phyloP scores from a whole-genome alignment of 2,113 vertebrate genomes.

The Rostratula benghalensis region DNA sequence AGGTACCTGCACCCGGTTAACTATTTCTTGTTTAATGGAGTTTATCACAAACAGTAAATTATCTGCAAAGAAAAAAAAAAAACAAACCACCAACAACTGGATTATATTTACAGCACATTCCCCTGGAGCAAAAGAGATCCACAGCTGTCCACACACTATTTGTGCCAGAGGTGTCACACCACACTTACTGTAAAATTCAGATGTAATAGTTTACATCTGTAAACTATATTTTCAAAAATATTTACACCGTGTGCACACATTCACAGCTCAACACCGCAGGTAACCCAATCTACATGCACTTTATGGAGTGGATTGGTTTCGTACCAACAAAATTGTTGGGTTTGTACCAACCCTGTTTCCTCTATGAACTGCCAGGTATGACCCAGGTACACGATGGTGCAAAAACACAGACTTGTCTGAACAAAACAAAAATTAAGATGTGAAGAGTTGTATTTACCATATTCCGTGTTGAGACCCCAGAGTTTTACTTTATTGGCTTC shows the following conservation, averaged over 20 bases:
- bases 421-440: slow-evolving; percentile 17
- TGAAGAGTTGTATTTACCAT: slow-evolving; percentile 81
- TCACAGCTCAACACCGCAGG: not conserved
- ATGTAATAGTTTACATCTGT: not conserved
- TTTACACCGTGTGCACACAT: not conserved
- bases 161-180: not conserved
- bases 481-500: slow-evolving; percentile 99
- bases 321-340: not conserved
- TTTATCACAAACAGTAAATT: slow-evolving; percentile 97
- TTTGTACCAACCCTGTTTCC: not conserved
- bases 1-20: slow-evolving; percentile 89
- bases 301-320: not conserved
- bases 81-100: too few relatives aligned
- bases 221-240: not conserved
- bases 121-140: not conserved
- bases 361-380: not conserved
- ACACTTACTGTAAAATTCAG: not conserved
- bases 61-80: slow-evolving; percentile 77
- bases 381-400: not conserved
- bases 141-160: not conserved
- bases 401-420: slow-evolving; percentile 17
- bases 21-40: slow-evolving; percentile 98
- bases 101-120: not conserved
- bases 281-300: not conserved
- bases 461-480: slow-evolving; percentile 98